A percentile compares a stretch with the other conserved stretches of the same genome.
These are phyloP conservation scores for Sclerodermus sp. DNA, from an alignment of 2,888 invertebrate species.

Conservation along the genomic window DNA sequence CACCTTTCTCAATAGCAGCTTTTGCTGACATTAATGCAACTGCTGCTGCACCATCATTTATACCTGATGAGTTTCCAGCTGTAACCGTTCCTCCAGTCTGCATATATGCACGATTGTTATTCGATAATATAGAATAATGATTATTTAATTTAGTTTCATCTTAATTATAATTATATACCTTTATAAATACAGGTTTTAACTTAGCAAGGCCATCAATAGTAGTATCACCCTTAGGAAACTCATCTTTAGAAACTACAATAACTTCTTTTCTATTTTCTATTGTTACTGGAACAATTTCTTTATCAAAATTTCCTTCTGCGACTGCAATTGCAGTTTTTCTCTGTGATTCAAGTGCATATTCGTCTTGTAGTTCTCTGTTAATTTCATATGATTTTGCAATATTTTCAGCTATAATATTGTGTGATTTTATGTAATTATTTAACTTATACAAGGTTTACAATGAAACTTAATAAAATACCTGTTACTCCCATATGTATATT, in stretches of 20 bases:
- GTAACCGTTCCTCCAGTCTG: conserved; percentile 70
- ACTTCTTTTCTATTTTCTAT: conserved; percentile 59
- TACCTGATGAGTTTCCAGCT: conserved; percentile 77
- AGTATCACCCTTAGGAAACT: conserved; percentile 68
- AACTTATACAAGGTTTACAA: no score
- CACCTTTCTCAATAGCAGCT: conserved; percentile 61
- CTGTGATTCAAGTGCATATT: conserved; percentile 71
- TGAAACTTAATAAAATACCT: conserved; percentile 55
- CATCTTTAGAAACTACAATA: conserved; percentile 64
- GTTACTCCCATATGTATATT: conserved; percentile 80
- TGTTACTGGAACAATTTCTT: conserved; percentile 73
- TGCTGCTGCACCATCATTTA: conserved; percentile 90
- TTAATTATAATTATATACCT: conserved; percentile 50
- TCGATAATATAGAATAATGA: conserved; percentile 1
- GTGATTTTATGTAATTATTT: background rate
- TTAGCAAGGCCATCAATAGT: conserved; percentile 65
- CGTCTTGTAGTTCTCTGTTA: conserved; percentile 71
- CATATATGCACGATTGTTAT: no score
- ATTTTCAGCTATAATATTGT: conserved; percentile 67
- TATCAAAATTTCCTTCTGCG: conserved; percentile 65
- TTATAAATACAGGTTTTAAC: conserved; percentile 68
- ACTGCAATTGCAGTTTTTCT: conserved; percentile 66
- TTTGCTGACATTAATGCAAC: conserved; percentile 71
- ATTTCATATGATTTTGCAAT: conserved; percentile 69
- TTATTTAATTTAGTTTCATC: background rate